Evolutionary conservation across 2,113 vertebrate species (phyloP), one percentile per base, ranked within the genome.

Genomic region (Phaethornis superciliosus): DNA sequence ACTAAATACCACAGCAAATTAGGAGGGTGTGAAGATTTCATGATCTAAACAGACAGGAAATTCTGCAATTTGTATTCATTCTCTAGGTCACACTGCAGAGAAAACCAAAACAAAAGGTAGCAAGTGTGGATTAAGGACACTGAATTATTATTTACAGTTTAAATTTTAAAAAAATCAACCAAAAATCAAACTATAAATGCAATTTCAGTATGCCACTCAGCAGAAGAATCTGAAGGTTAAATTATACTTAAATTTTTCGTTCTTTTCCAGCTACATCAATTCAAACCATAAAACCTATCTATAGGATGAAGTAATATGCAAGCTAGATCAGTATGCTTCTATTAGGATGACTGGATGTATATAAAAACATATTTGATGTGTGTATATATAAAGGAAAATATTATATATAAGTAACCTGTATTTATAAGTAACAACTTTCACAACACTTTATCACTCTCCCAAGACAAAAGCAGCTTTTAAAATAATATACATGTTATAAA

Each of bases 91-190:
- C 24, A 81, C 21, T 94, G 91, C 81, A 94, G 81, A 90, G 74
- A 93, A 89, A 94, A 96, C 40, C 92, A 94, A 95, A 96, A 97
- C 94, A 97, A 96, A 96, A 96, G 96, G 94, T 77, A 85, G 75
- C 78, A 84, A 79, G 86, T 13, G 35, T 33, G 56, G 42, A 63
- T 84, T 77, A 56, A 89, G 77, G 44, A 90, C 72, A 86, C 60
- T 16, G 28, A 88, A 64, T 62, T 47, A 44, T 22, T 86, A 87
- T 84, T 85, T 88, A 76, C 60, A 23, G 20, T 23, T 68, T 69
- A 85, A 44, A 68, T 77, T 68, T 69, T 83, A 44, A 68, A 74
- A 67, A 75, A n/a, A 27, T 1, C 2, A 67, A 70, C 30, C 49
- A 32, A 46, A 8, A 3, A 33, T 8, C 14, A 35, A 70, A 67